These are phyloP conservation scores for Hippocampus zosterae DNA, from an alignment of 2,113 vertebrate species.

Conservation along the genomic window DNA sequence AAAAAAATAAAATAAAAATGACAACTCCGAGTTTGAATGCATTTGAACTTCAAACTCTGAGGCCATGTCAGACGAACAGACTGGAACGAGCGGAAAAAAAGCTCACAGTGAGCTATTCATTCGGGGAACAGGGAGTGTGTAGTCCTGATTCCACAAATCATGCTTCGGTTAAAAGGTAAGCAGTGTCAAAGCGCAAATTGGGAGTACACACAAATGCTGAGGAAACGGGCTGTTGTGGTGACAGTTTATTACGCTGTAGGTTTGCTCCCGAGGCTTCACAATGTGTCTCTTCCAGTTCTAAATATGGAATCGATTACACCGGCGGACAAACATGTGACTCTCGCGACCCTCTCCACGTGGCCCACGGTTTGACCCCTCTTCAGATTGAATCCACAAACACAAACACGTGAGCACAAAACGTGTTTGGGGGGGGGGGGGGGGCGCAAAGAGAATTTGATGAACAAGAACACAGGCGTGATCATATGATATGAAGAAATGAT, in stretches of 20 bases:
- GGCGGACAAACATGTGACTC: constrained; percentile 48
- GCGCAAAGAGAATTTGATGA: constrained; percentile 2
- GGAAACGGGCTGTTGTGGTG: not conserved
- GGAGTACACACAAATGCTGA: not conserved
- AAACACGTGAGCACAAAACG: constrained; percentile 35
- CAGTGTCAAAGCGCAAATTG: not conserved
- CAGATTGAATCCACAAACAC: constrained; percentile 17
- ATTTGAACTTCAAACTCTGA: not conserved
- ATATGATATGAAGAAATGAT: constrained; percentile 9
- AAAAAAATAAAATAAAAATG: no score
- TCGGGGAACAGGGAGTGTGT: constrained; percentile 42
- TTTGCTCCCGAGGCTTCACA: not conserved
- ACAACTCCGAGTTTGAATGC: not conserved
- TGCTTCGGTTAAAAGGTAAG: not conserved
- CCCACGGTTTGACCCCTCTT: constrained; percentile 19
- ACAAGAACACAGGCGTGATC: constrained; percentile 26
- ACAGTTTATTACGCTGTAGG: not conserved
- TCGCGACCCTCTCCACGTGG: constrained; percentile 25
- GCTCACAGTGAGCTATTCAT: constrained; percentile 19
- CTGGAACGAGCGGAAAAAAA: not conserved
- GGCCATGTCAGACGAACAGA: not conserved
- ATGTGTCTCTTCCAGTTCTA: constrained; percentile 3
- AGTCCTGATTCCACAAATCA: not conserved
- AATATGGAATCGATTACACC: constrained; percentile 33
- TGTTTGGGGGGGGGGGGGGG: constrained; percentile 11